Evolutionary conservation across 2,113 vertebrate species (phyloP).

Genomic region (Nerophis ophidion): DNA sequence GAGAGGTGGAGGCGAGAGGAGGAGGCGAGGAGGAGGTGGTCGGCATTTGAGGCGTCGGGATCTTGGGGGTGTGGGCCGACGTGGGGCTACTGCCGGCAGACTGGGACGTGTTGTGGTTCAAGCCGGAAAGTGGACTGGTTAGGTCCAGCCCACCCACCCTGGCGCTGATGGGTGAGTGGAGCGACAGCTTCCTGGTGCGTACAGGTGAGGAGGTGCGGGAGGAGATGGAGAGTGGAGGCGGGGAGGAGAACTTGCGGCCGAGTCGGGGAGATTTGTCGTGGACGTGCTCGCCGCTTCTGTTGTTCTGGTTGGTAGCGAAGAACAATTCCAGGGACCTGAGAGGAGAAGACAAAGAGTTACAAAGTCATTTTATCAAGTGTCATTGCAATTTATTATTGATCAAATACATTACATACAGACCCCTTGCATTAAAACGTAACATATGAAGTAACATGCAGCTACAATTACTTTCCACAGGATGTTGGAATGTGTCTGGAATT

Average conservation of each 20-base stretch:
- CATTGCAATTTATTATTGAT: too few relatives aligned
- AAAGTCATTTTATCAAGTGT: not conserved
- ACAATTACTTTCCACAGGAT: too few relatives aligned
- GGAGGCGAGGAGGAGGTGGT: constrained; percentile 72
- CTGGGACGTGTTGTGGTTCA: constrained; percentile 71
- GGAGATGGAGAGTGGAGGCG: constrained; percentile 84
- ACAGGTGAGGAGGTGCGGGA: constrained; percentile 88
- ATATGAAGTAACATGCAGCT: too few relatives aligned
- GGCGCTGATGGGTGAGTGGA: constrained; percentile 85
- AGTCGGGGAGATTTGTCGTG: constrained; percentile 90
- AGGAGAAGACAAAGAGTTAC: not conserved
- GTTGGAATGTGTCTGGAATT: too few relatives aligned
- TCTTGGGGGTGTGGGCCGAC: constrained; percentile 74
- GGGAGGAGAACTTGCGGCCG: constrained; percentile 94
- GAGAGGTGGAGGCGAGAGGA: constrained; percentile 71
- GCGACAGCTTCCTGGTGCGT: constrained; percentile 85
- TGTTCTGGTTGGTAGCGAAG: constrained; percentile 91
- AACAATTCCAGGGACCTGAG: constrained; percentile 93
- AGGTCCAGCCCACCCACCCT: constrained; percentile 84
- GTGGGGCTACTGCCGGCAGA: constrained; percentile 77
- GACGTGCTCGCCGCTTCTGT: constrained; percentile 73
- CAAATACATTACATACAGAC: too few relatives aligned
- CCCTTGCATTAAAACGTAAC: too few relatives aligned
- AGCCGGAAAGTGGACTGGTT: constrained; percentile 64
- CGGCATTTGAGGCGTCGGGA: constrained; percentile 60